Base-by-base conservation (phyloP, 2,113 vertebrate genomes). In the Malurus alboscapulatus region DNA sequence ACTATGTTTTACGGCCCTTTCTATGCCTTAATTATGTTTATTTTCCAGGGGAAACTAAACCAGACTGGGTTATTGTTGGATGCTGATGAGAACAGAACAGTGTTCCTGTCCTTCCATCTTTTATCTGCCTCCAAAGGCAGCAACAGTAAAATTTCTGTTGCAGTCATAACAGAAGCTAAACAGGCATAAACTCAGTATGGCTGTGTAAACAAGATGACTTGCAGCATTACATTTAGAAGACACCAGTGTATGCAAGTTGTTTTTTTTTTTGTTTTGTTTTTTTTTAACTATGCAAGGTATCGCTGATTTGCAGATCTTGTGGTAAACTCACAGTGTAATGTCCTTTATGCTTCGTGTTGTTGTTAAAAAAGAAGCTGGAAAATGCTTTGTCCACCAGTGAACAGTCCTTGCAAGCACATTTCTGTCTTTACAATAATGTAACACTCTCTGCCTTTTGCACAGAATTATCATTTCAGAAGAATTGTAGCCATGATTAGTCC, bases 91-190 rank as follows among this genome's bases (percentile, higher is more conserved):
- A 84, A 48, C 11, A 21, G 26, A 87, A 74, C 21, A 71, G 65
- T 36, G 27, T 19, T 76, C 30, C 8, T 29, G 9, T 74, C 59
- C 38, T 80, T 90, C 36, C 20, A 8, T 82, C 30, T 92, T 87
- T 92, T 67, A 71, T 84, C 53, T 59, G 17, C 65, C n/a, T 94
- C 61, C 53, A 82, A 84, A 81, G 44, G 13, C 57, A 94, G 74
- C 9, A 75, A 65, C 29, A 81, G 17, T 85, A 87, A 91, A 77
- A 87, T 81, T 88, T 84, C 73, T 63, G 10, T 54, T 81, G 61
- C 61, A 81, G 68, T 88, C 40, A 63, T 80, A 95, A 88, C 51
- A 88, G 76, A 86, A 93, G 25, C 24, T 90, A 92, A 94, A 81
- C 68, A 32, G 15, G 4, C 59, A 89, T 83, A 88, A 90, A 81